phyloP scores from a whole-genome alignment of 2,888 invertebrate species.

The Drosophila differens region DNA sequence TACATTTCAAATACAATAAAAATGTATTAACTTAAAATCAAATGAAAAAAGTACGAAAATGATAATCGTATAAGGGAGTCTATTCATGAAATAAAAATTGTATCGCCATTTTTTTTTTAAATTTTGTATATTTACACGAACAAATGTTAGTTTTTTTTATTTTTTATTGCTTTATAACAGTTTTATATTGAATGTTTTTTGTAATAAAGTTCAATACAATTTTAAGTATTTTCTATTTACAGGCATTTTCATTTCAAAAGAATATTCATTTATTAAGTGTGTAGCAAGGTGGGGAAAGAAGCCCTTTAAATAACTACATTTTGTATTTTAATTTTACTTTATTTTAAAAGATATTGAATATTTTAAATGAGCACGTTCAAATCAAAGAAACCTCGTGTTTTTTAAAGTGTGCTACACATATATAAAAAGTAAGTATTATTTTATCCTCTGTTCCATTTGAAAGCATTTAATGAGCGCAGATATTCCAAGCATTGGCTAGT shows the following conservation, averaged over 20 bases:
- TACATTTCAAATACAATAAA: slow-evolving; percentile 13
- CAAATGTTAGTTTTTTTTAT: slow-evolving; percentile 30
- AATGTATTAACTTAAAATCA: slow-evolving; percentile 15
- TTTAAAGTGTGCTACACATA: background rate
- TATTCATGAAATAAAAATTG: slow-evolving; percentile 18
- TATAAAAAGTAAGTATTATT: background rate
- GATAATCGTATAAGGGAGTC: slow-evolving; percentile 3
- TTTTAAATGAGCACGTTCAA: background rate
- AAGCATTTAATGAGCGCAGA: background rate
- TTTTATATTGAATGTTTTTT: slow-evolving; percentile 32
- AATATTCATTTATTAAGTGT: background rate
- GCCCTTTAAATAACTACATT: background rate
- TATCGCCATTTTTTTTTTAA: slow-evolving; percentile 33
- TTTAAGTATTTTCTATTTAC: background rate
- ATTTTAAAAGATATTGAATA: background rate
- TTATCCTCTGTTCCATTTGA: background rate
- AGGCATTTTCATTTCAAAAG: background rate
- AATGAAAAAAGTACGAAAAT: slow-evolving; percentile 16
- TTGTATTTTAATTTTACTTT: background rate
- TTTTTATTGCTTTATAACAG: slow-evolving; percentile 18
- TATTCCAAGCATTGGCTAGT: background rate
- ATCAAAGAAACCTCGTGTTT: background rate
- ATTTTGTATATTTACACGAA: slow-evolving; percentile 29
- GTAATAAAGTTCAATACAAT: slow-evolving; percentile 31
- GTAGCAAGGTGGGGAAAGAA: background rate